Conservation (phyloP, 2,797 vertebrate genomes). For the Simalia tracyae region DNA sequence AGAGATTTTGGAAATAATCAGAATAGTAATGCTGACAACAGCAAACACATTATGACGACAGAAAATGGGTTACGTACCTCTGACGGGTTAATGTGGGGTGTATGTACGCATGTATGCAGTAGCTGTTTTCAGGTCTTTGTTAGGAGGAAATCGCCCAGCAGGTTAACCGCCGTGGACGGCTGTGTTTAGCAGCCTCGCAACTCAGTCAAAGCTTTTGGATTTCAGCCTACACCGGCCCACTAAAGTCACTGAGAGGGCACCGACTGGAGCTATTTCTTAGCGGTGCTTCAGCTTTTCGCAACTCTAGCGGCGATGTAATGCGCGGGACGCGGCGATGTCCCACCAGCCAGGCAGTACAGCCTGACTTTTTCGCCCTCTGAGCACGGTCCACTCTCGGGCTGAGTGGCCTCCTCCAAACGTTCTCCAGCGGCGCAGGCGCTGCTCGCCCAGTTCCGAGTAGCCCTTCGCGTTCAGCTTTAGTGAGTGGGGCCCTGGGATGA, state of each 20-base stretch:
- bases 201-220: slow-evolving; percentile 4
- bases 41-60: not conserved
- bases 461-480: slow-evolving; percentile 1
- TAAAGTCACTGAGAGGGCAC: not conserved
- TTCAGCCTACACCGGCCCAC: not conserved
- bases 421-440: not conserved
- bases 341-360: not conserved
- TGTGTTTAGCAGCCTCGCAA: slow-evolving; percentile 14
- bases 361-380: not conserved
- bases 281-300: not conserved
- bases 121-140: slow-evolving; percentile 40
- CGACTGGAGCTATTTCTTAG: not conserved
- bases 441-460: not conserved
- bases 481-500: not conserved
- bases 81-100: not conserved
- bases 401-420: not conserved
- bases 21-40: not conserved
- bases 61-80: not conserved
- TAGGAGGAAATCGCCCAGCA: slow-evolving; percentile 7
- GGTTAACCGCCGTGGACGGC: not conserved
- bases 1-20: not conserved
- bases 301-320: not conserved
- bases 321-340: not conserved
- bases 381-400: not conserved
- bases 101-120: not conserved